Percentiles rank a stretch among this genome's conserved stretches.
Conservation (phyloP, 53 echinoderm and acorn worm species). For the Mesocentrotus franciscanus region DNA sequence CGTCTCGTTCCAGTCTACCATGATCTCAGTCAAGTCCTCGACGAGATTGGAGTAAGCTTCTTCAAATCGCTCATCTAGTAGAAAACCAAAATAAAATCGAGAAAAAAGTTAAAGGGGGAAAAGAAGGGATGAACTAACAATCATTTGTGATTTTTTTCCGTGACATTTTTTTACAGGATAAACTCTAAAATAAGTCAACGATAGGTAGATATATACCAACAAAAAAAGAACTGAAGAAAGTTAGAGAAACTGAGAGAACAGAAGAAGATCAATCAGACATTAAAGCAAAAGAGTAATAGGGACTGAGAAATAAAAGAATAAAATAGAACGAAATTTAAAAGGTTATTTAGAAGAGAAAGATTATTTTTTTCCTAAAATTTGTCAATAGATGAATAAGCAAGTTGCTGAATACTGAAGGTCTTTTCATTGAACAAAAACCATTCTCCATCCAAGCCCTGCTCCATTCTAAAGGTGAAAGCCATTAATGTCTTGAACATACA, state of each 20-base stretch:
- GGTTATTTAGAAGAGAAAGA: neutral
- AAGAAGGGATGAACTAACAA: neutral
- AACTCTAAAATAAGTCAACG: too few relatives aligned
- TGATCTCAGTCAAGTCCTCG: neutral
- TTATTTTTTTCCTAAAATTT: neutral
- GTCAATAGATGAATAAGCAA: neutral
- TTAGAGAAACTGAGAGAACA: too few relatives aligned
- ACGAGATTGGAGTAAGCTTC: neutral
- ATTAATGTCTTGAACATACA: neutral
- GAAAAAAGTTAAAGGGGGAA: neutral
- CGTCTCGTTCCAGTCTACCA: conserved; percentile 54
- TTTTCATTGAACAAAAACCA: neutral
- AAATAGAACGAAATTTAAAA: neutral
- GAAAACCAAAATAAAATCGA: neutral
- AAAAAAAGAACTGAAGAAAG: too few relatives aligned
- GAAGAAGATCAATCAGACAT: too few relatives aligned
- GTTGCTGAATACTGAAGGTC: neutral
- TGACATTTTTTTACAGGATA: too few relatives aligned
- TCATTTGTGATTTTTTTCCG: too few relatives aligned
- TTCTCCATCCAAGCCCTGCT: neutral
- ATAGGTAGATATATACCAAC: too few relatives aligned
- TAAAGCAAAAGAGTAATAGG: too few relatives aligned
- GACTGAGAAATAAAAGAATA: too few relatives aligned
- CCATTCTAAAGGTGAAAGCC: neutral
- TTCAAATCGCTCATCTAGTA: conserved; percentile 39